Conservation (phyloP, 2,888 invertebrate genomes). For the Xanthia icteritia region DNA sequence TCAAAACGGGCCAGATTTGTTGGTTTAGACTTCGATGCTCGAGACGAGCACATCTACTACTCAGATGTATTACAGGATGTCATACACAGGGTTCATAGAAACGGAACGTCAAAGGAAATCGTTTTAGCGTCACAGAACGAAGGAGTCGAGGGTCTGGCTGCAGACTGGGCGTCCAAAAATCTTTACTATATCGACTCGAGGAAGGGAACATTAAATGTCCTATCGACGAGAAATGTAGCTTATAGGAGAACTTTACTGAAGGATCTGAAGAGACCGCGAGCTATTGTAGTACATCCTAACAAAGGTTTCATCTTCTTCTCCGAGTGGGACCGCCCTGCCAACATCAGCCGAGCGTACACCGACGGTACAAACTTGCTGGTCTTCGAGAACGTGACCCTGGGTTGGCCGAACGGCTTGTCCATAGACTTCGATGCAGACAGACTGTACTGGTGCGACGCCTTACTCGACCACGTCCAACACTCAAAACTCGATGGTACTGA, state of each 20-base stretch:
- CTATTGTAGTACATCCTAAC: slow-evolving; percentile 99
- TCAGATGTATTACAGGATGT: slow-evolving; percentile 99
- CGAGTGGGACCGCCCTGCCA: slow-evolving; percentile 99
- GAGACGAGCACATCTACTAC: slow-evolving; percentile 98
- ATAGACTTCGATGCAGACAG: slow-evolving; percentile 97
- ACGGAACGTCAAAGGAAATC: slow-evolving; percentile 95
- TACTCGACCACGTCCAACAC: slow-evolving; percentile 98
- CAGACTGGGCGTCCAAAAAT: slow-evolving; percentile 99
- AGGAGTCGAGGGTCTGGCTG: slow-evolving; percentile 98
- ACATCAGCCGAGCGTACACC: slow-evolving; percentile 97
- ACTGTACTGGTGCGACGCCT: slow-evolving; percentile 99
- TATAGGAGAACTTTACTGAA: slow-evolving; percentile 95
- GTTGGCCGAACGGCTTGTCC: slow-evolving; percentile 99
- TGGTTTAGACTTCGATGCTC: slow-evolving; percentile 97
- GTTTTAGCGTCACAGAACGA: slow-evolving; percentile 98
- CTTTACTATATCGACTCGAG: slow-evolving; percentile 98
- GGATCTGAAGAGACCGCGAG: slow-evolving; percentile 97
- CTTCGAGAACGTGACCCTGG: slow-evolving; percentile 97
- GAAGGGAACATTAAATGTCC: slow-evolving; percentile 97
- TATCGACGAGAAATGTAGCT: slow-evolving; percentile 96
- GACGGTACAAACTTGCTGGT: slow-evolving; percentile 97
- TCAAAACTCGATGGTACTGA: slow-evolving; percentile 97
- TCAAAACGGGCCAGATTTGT: slow-evolving; percentile 97
- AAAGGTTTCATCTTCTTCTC: slow-evolving; percentile 98
- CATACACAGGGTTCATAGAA: slow-evolving; percentile 95